Base-by-base conservation (phyloP, 2,888 invertebrate genomes). In the Allacma fusca region DNA sequence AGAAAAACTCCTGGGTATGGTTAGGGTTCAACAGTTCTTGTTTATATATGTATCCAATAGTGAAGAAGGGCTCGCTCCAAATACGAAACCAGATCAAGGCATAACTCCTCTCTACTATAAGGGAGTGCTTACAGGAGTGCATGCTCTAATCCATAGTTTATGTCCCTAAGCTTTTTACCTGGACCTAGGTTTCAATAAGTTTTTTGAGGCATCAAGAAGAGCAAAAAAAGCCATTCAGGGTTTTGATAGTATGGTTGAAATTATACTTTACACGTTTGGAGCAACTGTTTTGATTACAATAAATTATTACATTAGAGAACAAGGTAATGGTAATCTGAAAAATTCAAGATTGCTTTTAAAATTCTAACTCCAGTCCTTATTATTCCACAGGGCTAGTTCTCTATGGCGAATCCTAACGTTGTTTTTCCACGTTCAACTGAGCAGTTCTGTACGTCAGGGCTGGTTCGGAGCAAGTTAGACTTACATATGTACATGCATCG, bases 81-180 rank as follows among this genome's bases (percentile, higher is more conserved):
- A 74, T 74, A 74, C 44, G 67, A 44, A 74, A 65, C 74, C 64
- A 73, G 67, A 74, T 74, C 65, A 74, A 65, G 23, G 29, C 29
- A 34, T 26, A 50, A 1, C 13, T 62, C 2, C 12, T 24, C 12
- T 24, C 9, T 23, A 9, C 62, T 19, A 12, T 26, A 62, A 9
- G 62, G 24, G 9, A 62, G 1, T 23, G 23, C 21, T 16, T 16
- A 13, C 24, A 24, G 62, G 23, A 50, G 50, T 50, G 50, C 5
- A 50, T 50, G 50, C 16, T 34, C 34, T 34, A 34, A 34, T 34
- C 34, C 34, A 34, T 34, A 9, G 34, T 34, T 34, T 34, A 34
- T 34, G 34, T 34, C 34, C 34, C 50, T 19, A 21, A 12, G 26
- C 21, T 24, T 62, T 62, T 24, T 62, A 62, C 62, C 62, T 62